Conservation (phyloP, 1,140 invertebrate genomes). For the Nephila pilipes region DNA sequence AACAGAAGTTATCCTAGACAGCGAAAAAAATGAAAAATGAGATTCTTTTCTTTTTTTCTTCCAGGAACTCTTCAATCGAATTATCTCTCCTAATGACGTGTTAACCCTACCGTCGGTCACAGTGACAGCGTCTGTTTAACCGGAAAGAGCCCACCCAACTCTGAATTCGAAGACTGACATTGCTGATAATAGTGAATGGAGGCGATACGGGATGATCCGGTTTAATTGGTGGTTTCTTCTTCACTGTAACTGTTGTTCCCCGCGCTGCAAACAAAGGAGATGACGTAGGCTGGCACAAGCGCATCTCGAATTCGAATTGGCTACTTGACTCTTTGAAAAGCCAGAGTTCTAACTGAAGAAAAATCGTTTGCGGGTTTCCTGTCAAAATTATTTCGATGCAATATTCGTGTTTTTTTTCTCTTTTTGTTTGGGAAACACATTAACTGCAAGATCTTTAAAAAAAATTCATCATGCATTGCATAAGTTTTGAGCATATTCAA, state of each 20-base stretch:
- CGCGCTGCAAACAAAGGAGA: neutral
- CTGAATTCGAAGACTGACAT: neutral
- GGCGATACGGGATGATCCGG: neutral
- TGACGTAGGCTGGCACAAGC: neutral
- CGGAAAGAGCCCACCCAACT: neutral
- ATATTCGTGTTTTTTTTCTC: no score
- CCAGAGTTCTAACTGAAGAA: no score
- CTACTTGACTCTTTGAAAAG: no score
- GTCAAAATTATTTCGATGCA: no score
- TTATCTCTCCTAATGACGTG: neutral
- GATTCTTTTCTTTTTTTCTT: neutral
- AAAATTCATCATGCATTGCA: no score
- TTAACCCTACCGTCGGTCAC: neutral
- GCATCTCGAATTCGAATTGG: no score
- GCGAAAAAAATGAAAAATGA: no score
- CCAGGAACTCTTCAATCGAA: neutral
- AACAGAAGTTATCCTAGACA: neutral
- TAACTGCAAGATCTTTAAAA: no score
- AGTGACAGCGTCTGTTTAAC: neutral
- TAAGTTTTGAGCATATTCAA: no score
- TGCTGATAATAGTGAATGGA: neutral
- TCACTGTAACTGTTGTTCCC: neutral
- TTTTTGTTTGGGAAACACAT: no score
- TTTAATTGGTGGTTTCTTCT: conserved; percentile 18
- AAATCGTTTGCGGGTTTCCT: no score